Base-by-base conservation (phyloP, 2,797 vertebrate species). In the Hafferia zeledoni region DNA sequence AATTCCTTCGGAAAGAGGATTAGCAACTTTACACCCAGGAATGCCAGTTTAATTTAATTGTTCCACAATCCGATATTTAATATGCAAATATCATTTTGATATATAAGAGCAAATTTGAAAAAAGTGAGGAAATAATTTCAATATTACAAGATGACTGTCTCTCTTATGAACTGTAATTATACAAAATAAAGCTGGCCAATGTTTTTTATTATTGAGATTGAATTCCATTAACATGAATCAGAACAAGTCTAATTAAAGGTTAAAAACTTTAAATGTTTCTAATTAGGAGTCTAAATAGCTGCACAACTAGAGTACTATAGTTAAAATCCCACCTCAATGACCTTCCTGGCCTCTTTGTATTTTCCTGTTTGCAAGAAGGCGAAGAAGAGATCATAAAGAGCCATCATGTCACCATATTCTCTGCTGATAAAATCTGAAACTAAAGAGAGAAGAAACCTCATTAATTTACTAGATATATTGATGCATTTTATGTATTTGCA, bases 341-440 rank as follows among this genome's bases (percentile, higher is more conserved):
- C 98, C 97, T 99, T 99, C 87, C 98, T 98, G 94, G 99, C 99
- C 96, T 99, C 99, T 67, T 97, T 98, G 98, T 99, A 98, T 96
- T 99, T 99, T 90, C 98, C 98, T 5, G 98, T 98, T 95, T 98
- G 97, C 93, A 99, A 96, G 97, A 99, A 99, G 31, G 98, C 99
- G 9, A 99, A 99, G 98, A 98, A 99, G 93, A 99, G 98, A 96
- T 99, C 98, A 49, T 99, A 99, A 39, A 99, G 97, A 98, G 99
- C 99, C 19, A 96, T 97, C 99, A 99, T 99, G 97, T 99, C 99
- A 18, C 99, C 99, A 63, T 98, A 98, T 87, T 98, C 98, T 93
- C 98, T 98, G 96, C 98, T 99, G 94, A 99, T 74, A 94, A 98
- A 98, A 97, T 99, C 99, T 98, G 99, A 99, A 88, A 98, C 99